These are phyloP conservation scores for Zaprionus camerounensis DNA, from an alignment of 1,140 invertebrate species.

Conservation along the genomic window DNA sequence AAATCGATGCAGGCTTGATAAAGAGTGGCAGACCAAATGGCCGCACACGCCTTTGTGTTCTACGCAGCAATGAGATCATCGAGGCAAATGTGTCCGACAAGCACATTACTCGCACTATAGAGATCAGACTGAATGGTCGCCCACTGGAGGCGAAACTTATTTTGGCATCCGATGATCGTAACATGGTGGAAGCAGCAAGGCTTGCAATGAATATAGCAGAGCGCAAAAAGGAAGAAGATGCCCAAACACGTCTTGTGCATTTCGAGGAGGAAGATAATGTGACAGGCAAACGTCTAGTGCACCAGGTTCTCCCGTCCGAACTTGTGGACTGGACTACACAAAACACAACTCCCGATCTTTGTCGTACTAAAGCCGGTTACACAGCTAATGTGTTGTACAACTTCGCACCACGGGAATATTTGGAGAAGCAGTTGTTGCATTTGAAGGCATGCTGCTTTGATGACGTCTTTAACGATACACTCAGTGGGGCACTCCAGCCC, in stretches of 20 bases:
- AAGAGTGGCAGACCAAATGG: conserved; percentile 48
- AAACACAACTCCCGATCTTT: conserved; percentile 44
- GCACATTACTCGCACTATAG: conserved; percentile 63
- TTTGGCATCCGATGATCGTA: conserved; percentile 67
- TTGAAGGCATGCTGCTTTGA: conserved; percentile 68
- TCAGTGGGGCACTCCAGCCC: conserved; percentile 9
- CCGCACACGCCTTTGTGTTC: conserved; percentile 42
- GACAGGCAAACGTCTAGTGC: conserved; percentile 49
- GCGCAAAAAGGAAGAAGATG: conserved; percentile 32
- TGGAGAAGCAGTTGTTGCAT: conserved; percentile 65
- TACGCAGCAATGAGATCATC: conserved; percentile 70
- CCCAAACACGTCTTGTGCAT: conserved; percentile 53
- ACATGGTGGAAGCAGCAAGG: conserved; percentile 63
- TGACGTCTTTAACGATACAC: conserved; percentile 53
- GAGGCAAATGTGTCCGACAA: conserved; percentile 63
- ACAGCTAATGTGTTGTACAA: conserved; percentile 59
- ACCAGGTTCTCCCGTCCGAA: conserved; percentile 57
- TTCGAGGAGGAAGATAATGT: conserved; percentile 45
- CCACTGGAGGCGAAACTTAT: conserved; percentile 67
- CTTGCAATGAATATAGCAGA: conserved; percentile 50
- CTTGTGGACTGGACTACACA: conserved; percentile 58
- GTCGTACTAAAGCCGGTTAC: conserved; percentile 35
- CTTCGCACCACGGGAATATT: conserved; percentile 54
- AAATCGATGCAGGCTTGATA: conserved; percentile 64
- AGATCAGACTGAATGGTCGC: conserved; percentile 58